A percentile compares a stretch with the other conserved stretches of the same genome.
These are phyloP conservation scores for Numenius arquata DNA, from an alignment of 2,113 vertebrate species.

Conservation along the genomic window DNA sequence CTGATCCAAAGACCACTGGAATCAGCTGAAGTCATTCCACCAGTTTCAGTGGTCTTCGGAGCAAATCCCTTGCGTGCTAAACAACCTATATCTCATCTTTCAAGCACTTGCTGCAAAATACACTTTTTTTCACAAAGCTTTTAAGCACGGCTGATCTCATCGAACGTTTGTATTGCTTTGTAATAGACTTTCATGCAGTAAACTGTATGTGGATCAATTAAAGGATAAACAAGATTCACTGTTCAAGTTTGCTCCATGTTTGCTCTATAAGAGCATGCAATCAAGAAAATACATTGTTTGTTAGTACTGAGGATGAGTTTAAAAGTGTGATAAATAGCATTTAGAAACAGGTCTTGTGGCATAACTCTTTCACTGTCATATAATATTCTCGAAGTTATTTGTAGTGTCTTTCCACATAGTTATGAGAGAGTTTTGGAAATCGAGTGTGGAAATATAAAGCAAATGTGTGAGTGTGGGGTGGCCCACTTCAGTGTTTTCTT, in stretches of 20 bases:
- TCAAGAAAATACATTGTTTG: background rate
- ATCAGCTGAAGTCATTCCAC: background rate
- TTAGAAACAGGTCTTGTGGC: background rate
- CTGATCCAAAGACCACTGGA: background rate
- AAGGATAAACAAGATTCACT: background rate
- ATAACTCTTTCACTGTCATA: background rate
- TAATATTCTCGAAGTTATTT: background rate
- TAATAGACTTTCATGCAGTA: background rate
- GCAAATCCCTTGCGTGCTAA: background rate
- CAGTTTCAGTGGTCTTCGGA: slow-evolving; percentile 32
- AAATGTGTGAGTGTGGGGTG: background rate
- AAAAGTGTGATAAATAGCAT: background rate
- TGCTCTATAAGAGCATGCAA: background rate
- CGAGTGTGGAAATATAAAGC: background rate
- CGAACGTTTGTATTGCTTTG: background rate
- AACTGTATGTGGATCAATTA: background rate
- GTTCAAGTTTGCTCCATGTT: background rate
- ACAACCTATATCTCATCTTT: slow-evolving; percentile 37
- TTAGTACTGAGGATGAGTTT: background rate
- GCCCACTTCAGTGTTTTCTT: background rate
- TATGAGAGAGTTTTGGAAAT: background rate
- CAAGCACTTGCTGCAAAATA: slow-evolving; percentile 47
- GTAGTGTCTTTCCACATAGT: background rate
- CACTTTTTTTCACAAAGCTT: background rate
- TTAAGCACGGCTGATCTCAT: background rate